A percentile compares a stretch with the other conserved stretches of the same genome.
These are phyloP conservation scores for Pseudobourletiella spinata DNA, from an alignment of 1,140 invertebrate genomes.

Conservation along the genomic window DNA sequence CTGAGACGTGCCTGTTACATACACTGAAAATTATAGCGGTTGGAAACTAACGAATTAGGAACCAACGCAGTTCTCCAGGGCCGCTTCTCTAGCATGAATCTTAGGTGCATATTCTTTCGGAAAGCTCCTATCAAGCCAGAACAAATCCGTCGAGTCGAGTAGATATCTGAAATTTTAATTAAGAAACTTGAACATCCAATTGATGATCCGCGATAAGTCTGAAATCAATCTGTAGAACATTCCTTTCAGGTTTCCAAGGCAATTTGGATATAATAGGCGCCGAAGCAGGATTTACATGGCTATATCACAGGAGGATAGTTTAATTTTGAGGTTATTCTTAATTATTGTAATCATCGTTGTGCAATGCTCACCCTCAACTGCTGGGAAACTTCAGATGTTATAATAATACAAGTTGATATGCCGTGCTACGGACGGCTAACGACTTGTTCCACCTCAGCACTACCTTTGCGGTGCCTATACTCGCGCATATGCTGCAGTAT, in stretches of 20 bases:
- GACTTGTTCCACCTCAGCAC: no score
- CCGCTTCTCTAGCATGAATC: neutral
- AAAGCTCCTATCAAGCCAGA: neutral
- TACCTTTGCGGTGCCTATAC: no score
- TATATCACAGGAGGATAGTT: no score
- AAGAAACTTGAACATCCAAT: neutral
- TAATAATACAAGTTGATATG: no score
- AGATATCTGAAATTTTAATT: neutral
- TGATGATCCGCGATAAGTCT: neutral
- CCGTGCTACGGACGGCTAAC: no score
- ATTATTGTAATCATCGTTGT: no score
- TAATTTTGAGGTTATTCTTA: no score
- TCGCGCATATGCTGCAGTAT: no score
- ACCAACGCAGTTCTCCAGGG: neutral
- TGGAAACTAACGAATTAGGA: neutral
- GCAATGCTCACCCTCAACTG: no score
- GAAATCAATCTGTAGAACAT: neutral
- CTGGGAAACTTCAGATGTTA: no score
- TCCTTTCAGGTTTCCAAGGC: neutral
- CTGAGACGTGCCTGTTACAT: neutral
- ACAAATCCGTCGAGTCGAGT: neutral
- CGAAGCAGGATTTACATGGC: conserved; percentile 5
- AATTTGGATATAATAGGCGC: conserved; percentile 7
- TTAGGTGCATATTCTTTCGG: neutral
- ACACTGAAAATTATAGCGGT: neutral